Evolutionary conservation across 2,113 vertebrate species (phyloP).

Genomic region (Chlamydotis undulata): DNA sequence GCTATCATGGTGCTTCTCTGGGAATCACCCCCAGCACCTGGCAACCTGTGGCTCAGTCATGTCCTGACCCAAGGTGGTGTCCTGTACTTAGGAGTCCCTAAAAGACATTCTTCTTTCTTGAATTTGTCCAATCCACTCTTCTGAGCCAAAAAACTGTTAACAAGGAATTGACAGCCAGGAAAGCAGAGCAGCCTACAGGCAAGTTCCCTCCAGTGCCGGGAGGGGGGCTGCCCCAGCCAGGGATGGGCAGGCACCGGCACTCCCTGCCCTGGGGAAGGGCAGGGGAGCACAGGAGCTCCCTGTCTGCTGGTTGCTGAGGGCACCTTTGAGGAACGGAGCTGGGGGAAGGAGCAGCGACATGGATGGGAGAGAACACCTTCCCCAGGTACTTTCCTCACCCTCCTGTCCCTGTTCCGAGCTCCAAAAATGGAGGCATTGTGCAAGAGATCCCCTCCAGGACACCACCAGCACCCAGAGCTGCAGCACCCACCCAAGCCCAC

Average conservation of each 20-base stretch:
- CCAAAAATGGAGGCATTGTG: neutral
- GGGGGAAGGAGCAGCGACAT: neutral
- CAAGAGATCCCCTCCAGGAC: fast-evolving
- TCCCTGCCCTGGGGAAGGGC: neutral
- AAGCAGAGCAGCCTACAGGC: neutral
- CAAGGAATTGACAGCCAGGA: fast-evolving
- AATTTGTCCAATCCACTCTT: neutral
- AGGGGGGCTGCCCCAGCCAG: neutral
- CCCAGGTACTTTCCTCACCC: neutral
- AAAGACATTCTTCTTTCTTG: neutral
- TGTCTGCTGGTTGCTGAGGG: neutral
- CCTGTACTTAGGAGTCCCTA: neutral
- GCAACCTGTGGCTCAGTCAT: neutral
- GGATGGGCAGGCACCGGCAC: neutral
- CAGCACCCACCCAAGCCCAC: neutral
- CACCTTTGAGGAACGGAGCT: neutral
- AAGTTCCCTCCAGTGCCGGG: neutral
- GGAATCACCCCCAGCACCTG: neutral
- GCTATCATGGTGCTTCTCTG: neutral
- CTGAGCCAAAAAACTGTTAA: neutral
- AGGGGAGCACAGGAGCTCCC: neutral
- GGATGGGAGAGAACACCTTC: neutral
- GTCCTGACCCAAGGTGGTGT: neutral
- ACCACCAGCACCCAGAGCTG: neutral
- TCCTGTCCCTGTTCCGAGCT: neutral